Percentiles rank a stretch among this genome's conserved stretches.
phyloP scores from a whole-genome alignment of 2,888 invertebrate genomes.

The Diarsia dahlii region DNA sequence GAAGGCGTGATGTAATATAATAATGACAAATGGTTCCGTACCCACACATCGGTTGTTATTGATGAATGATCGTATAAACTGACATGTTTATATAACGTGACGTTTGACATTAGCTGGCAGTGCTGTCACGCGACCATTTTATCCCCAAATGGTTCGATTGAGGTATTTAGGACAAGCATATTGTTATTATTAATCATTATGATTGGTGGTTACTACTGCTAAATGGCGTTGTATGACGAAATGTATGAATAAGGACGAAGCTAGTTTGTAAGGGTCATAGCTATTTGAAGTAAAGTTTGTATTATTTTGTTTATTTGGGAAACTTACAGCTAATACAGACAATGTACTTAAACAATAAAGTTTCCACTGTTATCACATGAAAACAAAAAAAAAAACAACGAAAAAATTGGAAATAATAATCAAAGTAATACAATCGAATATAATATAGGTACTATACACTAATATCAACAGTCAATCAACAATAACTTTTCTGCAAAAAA shows the following conservation, averaged over 20 bases:
- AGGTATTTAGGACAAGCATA: slow-evolving; percentile 4
- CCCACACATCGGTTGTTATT: not conserved
- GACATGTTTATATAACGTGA: slow-evolving; percentile 31
- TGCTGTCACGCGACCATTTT: slow-evolving; percentile 20
- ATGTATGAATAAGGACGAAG: not conserved
- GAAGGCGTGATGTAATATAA: not conserved
- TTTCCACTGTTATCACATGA: no score
- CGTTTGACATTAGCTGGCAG: slow-evolving; percentile 21
- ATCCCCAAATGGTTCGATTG: slow-evolving; percentile 33
- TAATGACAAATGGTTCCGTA: slow-evolving; percentile 17
- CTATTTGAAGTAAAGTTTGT: no score
- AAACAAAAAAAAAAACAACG: no score
- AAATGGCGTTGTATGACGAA: not conserved
- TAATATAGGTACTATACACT: no score
- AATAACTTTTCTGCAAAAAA: no score
- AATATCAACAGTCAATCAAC: no score
- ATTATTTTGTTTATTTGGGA: no score
- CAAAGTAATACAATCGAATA: no score
- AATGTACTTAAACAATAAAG: no score
- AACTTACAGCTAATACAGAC: no score
- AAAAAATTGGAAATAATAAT: no score
- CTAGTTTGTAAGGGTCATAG: not conserved
- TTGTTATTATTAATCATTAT: slow-evolving; percentile 15
- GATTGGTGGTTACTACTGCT: not conserved
- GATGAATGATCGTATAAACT: slow-evolving; percentile 19